phyloP scores from a whole-genome alignment of 2,888 invertebrate genomes.

The Itoplectis maculator region DNA sequence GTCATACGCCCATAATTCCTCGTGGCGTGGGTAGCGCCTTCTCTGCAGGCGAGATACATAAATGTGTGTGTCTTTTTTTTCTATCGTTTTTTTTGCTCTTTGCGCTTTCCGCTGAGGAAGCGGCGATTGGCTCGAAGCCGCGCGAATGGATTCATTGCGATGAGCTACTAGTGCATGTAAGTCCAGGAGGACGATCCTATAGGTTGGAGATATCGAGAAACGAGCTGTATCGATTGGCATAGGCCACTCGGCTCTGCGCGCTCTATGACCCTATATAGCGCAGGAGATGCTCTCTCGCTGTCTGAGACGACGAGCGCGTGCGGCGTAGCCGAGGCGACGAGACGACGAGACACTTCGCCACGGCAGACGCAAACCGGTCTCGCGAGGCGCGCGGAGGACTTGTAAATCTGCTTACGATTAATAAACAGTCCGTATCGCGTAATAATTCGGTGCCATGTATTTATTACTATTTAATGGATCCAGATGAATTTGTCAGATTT shows the following conservation, averaged over 20 bases:
- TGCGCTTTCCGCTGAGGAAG: background rate
- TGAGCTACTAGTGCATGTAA: background rate
- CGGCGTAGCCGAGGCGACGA: background rate
- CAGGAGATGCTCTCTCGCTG: conserved; percentile 5
- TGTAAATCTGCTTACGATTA: conserved; percentile 5
- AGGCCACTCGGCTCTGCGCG: background rate
- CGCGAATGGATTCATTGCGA: conserved; percentile 21
- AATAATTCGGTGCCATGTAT: background rate
- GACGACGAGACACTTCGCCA: no score
- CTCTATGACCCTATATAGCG: background rate
- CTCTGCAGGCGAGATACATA: background rate
- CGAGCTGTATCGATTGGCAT: conserved; percentile 31
- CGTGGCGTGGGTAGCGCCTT: conserved; percentile 33
- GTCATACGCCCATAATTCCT: conserved; percentile 51
- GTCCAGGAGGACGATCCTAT: conserved; percentile 10
- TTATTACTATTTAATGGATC: background rate
- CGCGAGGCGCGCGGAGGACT: background rate
- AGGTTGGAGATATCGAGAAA: conserved; percentile 5
- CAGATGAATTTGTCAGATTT: background rate
- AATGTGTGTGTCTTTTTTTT: background rate
- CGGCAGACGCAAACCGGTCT: conserved; percentile 7
- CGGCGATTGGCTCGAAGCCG: background rate
- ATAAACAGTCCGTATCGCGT: background rate
- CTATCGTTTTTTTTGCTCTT: background rate
- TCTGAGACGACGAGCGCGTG: no score